A percentile compares a stretch with the other conserved stretches of the same genome.
Evolutionary conservation across 2,113 vertebrate species (phyloP).

Genomic region (Condylura cristata): DNA sequence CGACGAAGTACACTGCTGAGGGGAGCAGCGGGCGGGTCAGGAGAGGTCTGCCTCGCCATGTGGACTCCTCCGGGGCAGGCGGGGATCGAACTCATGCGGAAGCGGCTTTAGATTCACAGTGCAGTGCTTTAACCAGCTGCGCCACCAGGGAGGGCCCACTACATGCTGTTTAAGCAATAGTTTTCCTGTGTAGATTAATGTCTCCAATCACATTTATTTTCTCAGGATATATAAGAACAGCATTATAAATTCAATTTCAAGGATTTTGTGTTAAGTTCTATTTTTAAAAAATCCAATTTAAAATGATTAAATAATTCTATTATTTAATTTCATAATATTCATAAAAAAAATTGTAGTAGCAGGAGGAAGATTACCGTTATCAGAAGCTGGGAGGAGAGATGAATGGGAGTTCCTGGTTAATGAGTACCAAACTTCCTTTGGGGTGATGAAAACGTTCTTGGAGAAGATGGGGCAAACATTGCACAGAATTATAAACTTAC

Average conservation of each 20-base stretch:
- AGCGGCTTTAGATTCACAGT: no score
- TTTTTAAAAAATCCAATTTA: background rate
- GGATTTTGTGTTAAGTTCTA: background rate
- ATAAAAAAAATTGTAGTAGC: background rate
- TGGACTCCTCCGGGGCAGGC: no score
- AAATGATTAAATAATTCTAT: background rate
- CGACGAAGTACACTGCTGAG: no score
- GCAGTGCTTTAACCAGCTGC: no score
- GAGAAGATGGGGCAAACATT: background rate
- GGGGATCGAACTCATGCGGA: no score
- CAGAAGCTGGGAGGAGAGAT: accelerated
- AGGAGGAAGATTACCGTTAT: background rate
- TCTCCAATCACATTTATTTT: background rate
- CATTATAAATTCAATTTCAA: background rate
- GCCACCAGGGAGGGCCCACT: no score
- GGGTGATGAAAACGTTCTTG: background rate
- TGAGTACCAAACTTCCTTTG: background rate
- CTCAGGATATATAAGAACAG: background rate
- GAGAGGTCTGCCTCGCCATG: no score
- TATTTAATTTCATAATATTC: background rate
- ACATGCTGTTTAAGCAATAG: background rate
- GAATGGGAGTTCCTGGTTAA: background rate
- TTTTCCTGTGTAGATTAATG: background rate
- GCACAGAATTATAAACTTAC: background rate
- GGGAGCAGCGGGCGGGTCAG: no score